phyloP scores from a whole-genome alignment of 2,888 invertebrate genomes.

The Acronicta aceris region DNA sequence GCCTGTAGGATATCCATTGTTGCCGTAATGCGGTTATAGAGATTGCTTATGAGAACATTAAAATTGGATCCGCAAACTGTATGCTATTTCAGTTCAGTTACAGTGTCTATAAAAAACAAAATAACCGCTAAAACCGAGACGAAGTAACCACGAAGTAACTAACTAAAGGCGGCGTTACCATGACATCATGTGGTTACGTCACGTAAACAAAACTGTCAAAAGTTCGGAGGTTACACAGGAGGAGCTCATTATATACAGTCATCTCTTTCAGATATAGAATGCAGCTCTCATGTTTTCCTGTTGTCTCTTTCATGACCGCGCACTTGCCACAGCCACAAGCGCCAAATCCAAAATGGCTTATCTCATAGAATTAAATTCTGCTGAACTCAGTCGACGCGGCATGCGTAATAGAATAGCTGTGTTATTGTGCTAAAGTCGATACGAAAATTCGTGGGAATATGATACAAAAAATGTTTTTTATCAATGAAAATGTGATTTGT shows the following conservation, averaged over 20 bases:
- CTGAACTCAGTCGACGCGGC: slow-evolving; percentile 67
- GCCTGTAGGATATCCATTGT: too few species aligned
- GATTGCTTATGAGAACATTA: slow-evolving; percentile 2
- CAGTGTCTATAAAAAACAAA: slow-evolving; percentile 41
- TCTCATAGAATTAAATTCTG: slow-evolving; percentile 61
- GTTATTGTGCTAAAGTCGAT: slow-evolving; percentile 35
- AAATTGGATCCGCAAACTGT: slow-evolving; percentile 10
- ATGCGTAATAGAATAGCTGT: slow-evolving; percentile 60
- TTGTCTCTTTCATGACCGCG: slow-evolving; percentile 65
- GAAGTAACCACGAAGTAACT: too few species aligned
- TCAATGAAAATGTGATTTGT: slow-evolving; percentile 74
- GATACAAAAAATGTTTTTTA: slow-evolving; percentile 53
- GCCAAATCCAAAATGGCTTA: slow-evolving; percentile 62
- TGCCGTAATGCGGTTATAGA: neutral
- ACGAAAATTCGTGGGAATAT: slow-evolving; percentile 36
- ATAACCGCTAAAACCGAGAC: slow-evolving; percentile 52
- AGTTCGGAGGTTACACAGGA: slow-evolving; percentile 40
- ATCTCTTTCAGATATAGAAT: slow-evolving; percentile 62
- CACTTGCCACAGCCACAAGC: slow-evolving; percentile 42
- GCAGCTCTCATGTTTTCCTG: slow-evolving; percentile 63
- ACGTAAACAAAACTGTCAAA: slow-evolving; percentile 70
- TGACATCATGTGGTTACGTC: slow-evolving; percentile 84
- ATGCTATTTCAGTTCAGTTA: slow-evolving; percentile 25
- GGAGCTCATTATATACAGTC: slow-evolving; percentile 50
- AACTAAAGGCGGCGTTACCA: slow-evolving; percentile 71